Evolutionary conservation across 2,113 vertebrate genomes (phyloP), one percentile per base, ranked within the genome.

Genomic region (Gorsachius goisagi): DNA sequence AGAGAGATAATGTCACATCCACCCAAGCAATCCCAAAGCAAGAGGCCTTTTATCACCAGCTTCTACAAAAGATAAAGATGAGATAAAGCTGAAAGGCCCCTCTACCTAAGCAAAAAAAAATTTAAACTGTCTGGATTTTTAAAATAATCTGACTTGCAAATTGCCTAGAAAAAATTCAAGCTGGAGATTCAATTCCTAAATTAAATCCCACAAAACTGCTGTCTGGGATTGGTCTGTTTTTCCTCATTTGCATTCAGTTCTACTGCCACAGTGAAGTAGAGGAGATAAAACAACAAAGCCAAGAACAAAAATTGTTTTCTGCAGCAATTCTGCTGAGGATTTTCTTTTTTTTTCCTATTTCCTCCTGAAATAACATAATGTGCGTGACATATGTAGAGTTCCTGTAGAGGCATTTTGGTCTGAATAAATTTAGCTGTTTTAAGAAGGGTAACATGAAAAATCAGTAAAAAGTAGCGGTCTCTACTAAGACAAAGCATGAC

Each of bases 141-240:
- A 47, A 94, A 58, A 88, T 83, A 68, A 90, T 89, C 53, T 95
- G 84, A 87, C 56, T 96, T 95, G 82, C 63, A 95, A 95, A 97
- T 94, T 80, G 74, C 55, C 68, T 71, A 52, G 12, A 44, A 71
- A 93, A 89, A 94, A 86, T 7, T 85, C 28, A 77, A 63, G 26
- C 6, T 60, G 27, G 17, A 63, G 30, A 75, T 93, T 95, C 52
- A 90, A 74, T 93, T 94, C 52, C 68, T 94, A 91, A 94, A 87
- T 85, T 88, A 88, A 95, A 88, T 81, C 64, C 60, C 72, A 79
- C 30, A 75, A 86, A 91, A 80, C 1, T 67, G 24, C 37, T 81
- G 27, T 21, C 59, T 91, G 33, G 39, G 56, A 93, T 78, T 93
- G 67, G 63, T 37, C 52, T 91, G 33, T 2, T 85, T 79, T 92